Evolutionary conservation across 2,797 vertebrate species (phyloP), one percentile per base, ranked within the genome.

Genomic region (Siniperca undulata): DNA sequence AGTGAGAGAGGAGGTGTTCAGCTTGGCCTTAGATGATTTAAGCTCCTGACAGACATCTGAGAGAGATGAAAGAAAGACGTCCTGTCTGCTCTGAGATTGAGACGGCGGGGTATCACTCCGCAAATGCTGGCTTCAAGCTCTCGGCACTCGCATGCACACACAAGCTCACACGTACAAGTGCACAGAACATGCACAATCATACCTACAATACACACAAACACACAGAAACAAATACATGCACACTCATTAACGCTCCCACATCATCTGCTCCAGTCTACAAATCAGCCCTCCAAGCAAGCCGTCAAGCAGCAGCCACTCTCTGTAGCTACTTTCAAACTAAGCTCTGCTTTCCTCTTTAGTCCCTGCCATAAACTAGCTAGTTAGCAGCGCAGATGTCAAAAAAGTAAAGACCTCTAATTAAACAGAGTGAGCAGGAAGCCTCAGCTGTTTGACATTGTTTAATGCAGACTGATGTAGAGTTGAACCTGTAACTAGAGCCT

Each of bases 11-110:
- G 79, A 78, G 82, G 84, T 78, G 73, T 74, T 61, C 72, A 75
- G 78, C 80, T 50, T 48, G 77, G 76, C 85, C 84, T 86, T 82
- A 73, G 86, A 88, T 86, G 91, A 87, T 91, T 82, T 82, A 86
- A 88, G 85, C 82, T 81, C 75, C 86, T 86, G 86, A 92, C 90
- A 93, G 83, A 91, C 90, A 91, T 91, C 89, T 88, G 85, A 91
- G 82, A 44, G 82, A 93, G 90, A 95, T 95, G 88, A 95, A 95
- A 95, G 90, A 53, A 71, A 50, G 66, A 46, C 30, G 68, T 81
- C 77, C 84, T 62, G 76, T 75, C 79, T 68, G 82, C 83, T 90
- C 71, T 36, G 81, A 83, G 88, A 85, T 84, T 78, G 80, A 74
- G 80, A 56, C 61, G 19, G 70, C 27, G 36, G 78, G 80, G 46